These are phyloP conservation scores for Rousettus leschenaultii DNA, from an alignment of 2,113 vertebrate species.

Conservation along the genomic window DNA sequence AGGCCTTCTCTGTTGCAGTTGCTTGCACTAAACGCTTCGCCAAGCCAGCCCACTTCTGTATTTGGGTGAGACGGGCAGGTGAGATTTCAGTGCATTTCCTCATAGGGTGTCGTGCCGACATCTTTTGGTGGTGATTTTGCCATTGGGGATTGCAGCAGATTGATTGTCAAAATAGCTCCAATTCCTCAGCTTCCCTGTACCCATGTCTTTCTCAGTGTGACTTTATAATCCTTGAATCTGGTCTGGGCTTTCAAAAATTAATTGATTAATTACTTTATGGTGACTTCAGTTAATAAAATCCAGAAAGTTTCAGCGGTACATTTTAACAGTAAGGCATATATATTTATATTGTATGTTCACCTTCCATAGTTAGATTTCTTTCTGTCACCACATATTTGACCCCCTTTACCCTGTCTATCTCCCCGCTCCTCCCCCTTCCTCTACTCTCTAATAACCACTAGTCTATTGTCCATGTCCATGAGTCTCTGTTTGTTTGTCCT, in stretches of 20 bases:
- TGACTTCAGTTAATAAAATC: too few species aligned
- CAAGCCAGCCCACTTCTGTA: not conserved
- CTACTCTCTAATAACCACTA: too few species aligned
- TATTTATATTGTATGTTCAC: too few species aligned
- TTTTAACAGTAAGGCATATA: too few species aligned
- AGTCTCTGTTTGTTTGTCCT: too few species aligned
- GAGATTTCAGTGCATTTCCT: not conserved
- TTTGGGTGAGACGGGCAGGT: not conserved
- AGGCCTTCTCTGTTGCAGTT: not conserved
- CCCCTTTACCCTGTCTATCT: too few species aligned
- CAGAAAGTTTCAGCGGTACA: too few species aligned
- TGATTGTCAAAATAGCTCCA: not conserved
- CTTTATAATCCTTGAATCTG: not conserved
- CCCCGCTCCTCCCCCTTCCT: too few species aligned
- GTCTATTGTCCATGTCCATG: too few species aligned
- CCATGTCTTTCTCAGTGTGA: not conserved
- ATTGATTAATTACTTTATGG: too few species aligned
- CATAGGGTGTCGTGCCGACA: not conserved
- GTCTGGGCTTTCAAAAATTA: not conserved
- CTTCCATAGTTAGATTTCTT: too few species aligned
- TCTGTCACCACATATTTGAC: too few species aligned
- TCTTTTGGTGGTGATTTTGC: not conserved
- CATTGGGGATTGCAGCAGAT: not conserved
- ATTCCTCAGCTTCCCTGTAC: not conserved
- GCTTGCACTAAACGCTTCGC: not conserved